Percentiles rank a stretch among this genome's conserved stretches.
Conservation (phyloP, 2,888 invertebrate genomes). For the Chrysomela aeneicollis region DNA sequence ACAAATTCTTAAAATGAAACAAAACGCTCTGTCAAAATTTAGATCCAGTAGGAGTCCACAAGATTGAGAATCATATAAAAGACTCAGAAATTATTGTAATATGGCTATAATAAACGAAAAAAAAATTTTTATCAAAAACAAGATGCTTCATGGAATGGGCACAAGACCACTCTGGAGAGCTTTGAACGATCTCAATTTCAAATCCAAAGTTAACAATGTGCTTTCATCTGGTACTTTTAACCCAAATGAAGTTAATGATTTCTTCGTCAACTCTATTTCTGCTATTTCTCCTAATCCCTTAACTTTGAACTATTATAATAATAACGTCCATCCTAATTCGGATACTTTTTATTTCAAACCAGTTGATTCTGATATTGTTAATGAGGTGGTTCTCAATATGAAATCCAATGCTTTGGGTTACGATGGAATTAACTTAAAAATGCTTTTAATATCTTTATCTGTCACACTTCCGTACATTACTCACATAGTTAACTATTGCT, state of each 20-base stretch:
- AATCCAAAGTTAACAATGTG: not conserved
- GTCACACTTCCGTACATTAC: too few relatives aligned
- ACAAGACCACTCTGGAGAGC: constrained; percentile 4
- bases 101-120: constrained; percentile 4
- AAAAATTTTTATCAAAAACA: not conserved
- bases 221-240: not conserved
- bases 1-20: constrained; percentile 6
- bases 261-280: constrained; percentile 1
- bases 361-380: too few relatives aligned
- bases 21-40: constrained; percentile 5
- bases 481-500: too few relatives aligned
- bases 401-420: too few relatives aligned
- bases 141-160: constrained; percentile 2
- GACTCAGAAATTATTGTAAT: constrained; percentile 8
- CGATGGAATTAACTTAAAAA: too few relatives aligned
- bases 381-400: too few relatives aligned
- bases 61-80: constrained; percentile 1
- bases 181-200: not conserved
- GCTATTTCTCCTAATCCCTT: constrained; percentile 6
- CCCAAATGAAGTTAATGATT: constrained; percentile 6
- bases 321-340: constrained; percentile 7
- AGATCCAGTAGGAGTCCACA: constrained; percentile 11
- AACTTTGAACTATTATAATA: constrained; percentile 1
- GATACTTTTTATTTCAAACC: constrained; percentile 3
- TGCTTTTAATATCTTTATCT: too few relatives aligned